Evolutionary conservation across 2,888 invertebrate species (phyloP), one percentile per base, ranked within the genome.

Genomic region (Pyrrhosoma nymphula): DNA sequence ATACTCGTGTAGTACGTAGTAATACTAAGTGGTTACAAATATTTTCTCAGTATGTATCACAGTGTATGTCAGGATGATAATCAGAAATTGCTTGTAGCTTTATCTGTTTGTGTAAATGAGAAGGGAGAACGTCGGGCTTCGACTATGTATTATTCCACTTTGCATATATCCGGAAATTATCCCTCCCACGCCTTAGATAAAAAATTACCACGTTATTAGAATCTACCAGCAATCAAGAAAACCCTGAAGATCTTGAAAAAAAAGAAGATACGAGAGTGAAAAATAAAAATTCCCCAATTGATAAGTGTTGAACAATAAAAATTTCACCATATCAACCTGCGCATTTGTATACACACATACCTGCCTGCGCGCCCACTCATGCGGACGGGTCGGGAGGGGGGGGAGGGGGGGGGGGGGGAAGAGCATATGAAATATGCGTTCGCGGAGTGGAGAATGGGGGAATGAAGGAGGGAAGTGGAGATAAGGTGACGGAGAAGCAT

Each of bases 261-360:
- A 4, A 18, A n/a, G 47, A 18, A 18, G 88, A 23, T 16, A 8
- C 47, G 35, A 82, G 82, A 82, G 35, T 14, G 82, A 82, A 35
- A 18, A n/a, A 69, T 26, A 69, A 82, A 26, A n/a, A 35, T 47
- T 56, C 26, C n/a, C 8, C 23, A 26, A 56, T 89, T 56, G 55
- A 89, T 89, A 56, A 89, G 55, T n/a, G 89, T 60, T 26, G 35
- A 82, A 82, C 82, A 82, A 96, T 96, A 96, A 96, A 96, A 96
- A 96, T 96, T 96, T 96, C 96, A 96, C 90, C 96, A 96, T 96
- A 96, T 96, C 96, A 95, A 96, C 96, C 95, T 95, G 96, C 96
- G 95, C 95, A 96, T 95, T 82, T 95, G 95, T 95, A 95, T 96
- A 96, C 95, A 47, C 4, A 8, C 47, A 47, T 47, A 47, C 47